Evolutionary conservation across 1,140 invertebrate genomes (phyloP), one percentile per base, ranked within the genome.

Genomic region (Tetragonula clypearis): DNA sequence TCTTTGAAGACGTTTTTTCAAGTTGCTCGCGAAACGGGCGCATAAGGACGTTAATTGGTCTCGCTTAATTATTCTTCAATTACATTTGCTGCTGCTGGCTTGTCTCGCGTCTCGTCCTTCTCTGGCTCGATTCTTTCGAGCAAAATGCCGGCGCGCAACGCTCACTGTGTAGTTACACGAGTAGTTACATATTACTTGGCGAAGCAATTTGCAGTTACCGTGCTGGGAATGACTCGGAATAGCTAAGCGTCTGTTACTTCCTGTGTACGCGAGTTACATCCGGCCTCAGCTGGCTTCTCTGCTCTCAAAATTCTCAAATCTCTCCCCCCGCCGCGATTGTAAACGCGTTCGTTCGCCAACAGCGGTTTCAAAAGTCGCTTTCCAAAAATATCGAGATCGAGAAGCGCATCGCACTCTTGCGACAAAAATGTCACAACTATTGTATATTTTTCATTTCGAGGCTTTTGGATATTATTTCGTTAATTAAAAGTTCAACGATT

Each of bases 31-130:
- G 66, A 35, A 60, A 71, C 30, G 53, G 26, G 69, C 41, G 41
- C 69, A 66, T 58, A 56, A 41, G 80, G 60, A 77, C 41, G 69
- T 82, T 90, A 90, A 90, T 89, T 79, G 81, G 69, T 78, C 58
- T 60, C 76, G 76, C 68, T 90, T 82, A 87, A 89, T 90, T 90
- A 84, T 86, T 75, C 84, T 86, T 86, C 84, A 86, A 84, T 88
- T 89, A 89, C 74, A 83, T 72, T 88, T 73, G 56, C 30, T 56
- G 53, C 68, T 55, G 35, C 49, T 86, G 41, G 41, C 41, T 49
- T 49, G 23, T 82, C 76, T 53, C 41, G 6, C 56, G 49, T 66
- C 55, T 62, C 66, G 23, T 41, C 30, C 26, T 60, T 62, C 66
- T 9, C 55, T 71, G 14, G 56, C n/a, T 41, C n/a, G 49, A 66